Base-by-base conservation (phyloP, 1,140 invertebrate genomes). In the Hylyphantes graminicola region DNA sequence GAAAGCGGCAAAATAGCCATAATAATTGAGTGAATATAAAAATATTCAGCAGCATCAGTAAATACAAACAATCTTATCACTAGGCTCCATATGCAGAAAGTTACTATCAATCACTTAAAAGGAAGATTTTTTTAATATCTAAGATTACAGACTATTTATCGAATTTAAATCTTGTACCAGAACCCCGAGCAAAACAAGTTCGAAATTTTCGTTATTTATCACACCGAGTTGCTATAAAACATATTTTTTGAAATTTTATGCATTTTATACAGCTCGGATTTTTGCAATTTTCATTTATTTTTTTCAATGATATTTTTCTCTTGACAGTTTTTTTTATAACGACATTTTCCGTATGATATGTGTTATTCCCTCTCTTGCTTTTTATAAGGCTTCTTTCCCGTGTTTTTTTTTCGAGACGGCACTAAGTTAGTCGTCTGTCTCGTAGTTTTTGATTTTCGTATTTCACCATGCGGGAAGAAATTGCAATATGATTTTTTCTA, bases 301-400 rank as follows among this genome's bases (percentile, higher is more conserved):
- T 57, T 55, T 21, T 74, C 53, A n/a, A 57, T 35, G 72, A 74
- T 74, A 74, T 74, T 74, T 74, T 48, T 55, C 21, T 74, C 72
- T 57, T 74, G 72, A 74, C 72, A 57, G 72, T 59, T 74, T 55
- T 74, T 74, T 74, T 74, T 74, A 74, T 74, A 74, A 74, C 54
- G 54, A 13, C 72, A 74, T 74, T 74, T 74, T 74, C 72, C 72
- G 72, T 53, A 35, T 74, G 51, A 57, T 57, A 74, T 74, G 53
- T 74, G 72, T 57, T 74, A 74, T 53, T 74, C 54, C 51, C 21
- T 65, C 19, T 21, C 15, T 65, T 9, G n/a, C 15, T 19, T 59
- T 59, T n/a, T 59, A 11, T 57, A 13, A 59, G 57, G 12, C n/a
- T 9, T 5, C 35, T 35, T 35, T 35, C 1, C 35, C 5, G 5